These are phyloP conservation scores for Netelia virgata DNA, from an alignment of 2,888 invertebrate genomes.

Conservation along the genomic window DNA sequence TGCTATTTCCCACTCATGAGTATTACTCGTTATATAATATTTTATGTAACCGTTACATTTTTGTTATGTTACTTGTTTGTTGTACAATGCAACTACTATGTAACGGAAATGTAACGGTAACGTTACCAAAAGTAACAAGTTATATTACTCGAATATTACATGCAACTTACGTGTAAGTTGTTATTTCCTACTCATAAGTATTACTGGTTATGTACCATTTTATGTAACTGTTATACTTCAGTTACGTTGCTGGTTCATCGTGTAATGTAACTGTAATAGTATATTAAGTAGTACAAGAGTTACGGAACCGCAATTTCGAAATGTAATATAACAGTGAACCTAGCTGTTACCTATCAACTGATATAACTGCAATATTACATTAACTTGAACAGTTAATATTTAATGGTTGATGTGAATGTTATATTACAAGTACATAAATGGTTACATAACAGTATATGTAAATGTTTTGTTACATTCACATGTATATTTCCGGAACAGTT, in stretches of 20 bases:
- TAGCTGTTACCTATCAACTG: conserved; percentile 25
- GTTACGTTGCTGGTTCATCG: conserved; percentile 1
- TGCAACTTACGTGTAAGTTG: too few species aligned
- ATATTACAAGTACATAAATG: conserved; percentile 8
- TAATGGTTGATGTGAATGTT: conserved; percentile 23
- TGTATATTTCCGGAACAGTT: too few species aligned
- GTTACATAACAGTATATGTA: conserved; percentile 18
- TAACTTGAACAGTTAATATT: conserved; percentile 21
- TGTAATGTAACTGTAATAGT: conserved; percentile 12
- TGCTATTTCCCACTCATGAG: too few species aligned
- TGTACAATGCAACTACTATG: conserved; percentile 8
- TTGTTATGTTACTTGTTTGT: background rate
- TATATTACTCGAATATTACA: too few species aligned
- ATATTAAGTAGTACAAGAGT: conserved; percentile 8
- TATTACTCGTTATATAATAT: too few species aligned
- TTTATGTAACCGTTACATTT: too few species aligned
- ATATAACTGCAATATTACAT: conserved; percentile 29
- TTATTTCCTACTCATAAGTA: too few species aligned
- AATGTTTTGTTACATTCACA: too few species aligned
- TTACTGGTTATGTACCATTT: too few species aligned
- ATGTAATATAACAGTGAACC: conserved; percentile 24
- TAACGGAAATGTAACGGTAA: conserved; percentile 17
- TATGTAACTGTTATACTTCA: background rate
- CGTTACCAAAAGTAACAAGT: background rate
- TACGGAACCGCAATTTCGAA: conserved; percentile 25